These are phyloP conservation scores for Ondatra zibethicus DNA, from an alignment of 2,113 vertebrate species.

Conservation along the genomic window DNA sequence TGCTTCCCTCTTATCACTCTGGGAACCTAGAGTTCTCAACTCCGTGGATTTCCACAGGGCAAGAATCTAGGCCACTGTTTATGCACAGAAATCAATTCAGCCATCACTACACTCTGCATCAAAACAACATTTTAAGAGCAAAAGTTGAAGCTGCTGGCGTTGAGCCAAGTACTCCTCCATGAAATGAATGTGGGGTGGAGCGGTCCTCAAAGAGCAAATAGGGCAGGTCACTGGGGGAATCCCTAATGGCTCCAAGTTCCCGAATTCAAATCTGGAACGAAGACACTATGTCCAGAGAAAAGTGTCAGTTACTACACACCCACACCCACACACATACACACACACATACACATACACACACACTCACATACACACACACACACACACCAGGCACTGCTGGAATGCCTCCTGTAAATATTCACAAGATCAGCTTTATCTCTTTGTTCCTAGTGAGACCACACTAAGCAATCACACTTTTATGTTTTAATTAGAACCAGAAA, in stretches of 20 bases:
- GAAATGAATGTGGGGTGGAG: constrained; percentile 41
- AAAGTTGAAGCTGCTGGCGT: constrained; percentile 70
- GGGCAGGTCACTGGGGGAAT: not conserved
- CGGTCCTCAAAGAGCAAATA: constrained; percentile 56
- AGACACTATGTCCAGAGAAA: constrained; percentile 30
- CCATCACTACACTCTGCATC: constrained; percentile 71
- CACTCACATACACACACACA: not conserved
- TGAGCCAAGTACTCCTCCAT: constrained; percentile 65
- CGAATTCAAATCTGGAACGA: constrained; percentile 41
- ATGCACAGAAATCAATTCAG: constrained; percentile 82
- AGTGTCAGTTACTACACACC: not conserved
- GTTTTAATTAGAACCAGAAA: constrained; percentile 73
- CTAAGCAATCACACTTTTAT: constrained; percentile 52
- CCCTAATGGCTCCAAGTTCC: not conserved
- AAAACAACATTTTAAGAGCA: constrained; percentile 81
- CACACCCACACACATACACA: not conserved
- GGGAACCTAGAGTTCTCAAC: constrained; percentile 78
- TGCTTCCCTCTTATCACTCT: constrained; percentile 78
- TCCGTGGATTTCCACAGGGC: constrained; percentile 77
- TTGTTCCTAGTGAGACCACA: constrained; percentile 27
- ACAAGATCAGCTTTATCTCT: constrained; percentile 36
- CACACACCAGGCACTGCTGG: not conserved
- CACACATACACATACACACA: not conserved
- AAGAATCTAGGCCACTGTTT: constrained; percentile 82
- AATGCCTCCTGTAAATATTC: constrained; percentile 14